These are phyloP conservation scores for Arge pagana DNA, from an alignment of 2,888 invertebrate genomes.

Conservation along the genomic window DNA sequence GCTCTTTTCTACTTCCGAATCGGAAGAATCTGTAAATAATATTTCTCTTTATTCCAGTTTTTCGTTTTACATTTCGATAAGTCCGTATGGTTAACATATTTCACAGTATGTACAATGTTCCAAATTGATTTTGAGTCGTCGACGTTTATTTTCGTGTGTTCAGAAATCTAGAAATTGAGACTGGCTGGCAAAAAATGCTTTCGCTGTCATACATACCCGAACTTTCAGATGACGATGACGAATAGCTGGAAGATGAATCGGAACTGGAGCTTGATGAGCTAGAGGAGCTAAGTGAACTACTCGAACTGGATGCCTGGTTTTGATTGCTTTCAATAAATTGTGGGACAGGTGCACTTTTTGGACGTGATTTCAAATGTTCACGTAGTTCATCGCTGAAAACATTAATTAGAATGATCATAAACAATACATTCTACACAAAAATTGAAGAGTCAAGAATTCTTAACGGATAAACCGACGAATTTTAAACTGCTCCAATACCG, in stretches of 20 bases:
- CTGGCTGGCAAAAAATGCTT: conserved; percentile 13
- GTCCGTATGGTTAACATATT: not conserved
- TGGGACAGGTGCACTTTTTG: conserved; percentile 59
- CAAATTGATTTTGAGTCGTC: not conserved
- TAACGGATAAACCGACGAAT: too few species aligned
- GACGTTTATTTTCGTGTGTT: not conserved
- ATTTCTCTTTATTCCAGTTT: conserved; percentile 15
- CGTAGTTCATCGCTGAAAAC: conserved; percentile 74
- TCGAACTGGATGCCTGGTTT: conserved; percentile 31
- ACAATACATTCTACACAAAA: too few species aligned
- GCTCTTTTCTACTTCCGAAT: conserved; percentile 31
- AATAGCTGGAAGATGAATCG: conserved; percentile 47
- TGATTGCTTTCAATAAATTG: conserved; percentile 32
- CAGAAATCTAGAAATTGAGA: conserved; percentile 19
- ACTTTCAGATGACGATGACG: conserved; percentile 39
- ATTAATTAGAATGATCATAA: conserved; percentile 3
- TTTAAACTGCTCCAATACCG: too few species aligned
- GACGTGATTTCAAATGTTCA: conserved; percentile 82
- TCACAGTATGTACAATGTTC: not conserved
- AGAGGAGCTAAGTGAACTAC: conserved; percentile 39
- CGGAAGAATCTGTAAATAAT: conserved; percentile 32
- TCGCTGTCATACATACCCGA: conserved; percentile 31
- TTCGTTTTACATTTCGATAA: conserved; percentile 17
- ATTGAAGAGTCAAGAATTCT: too few species aligned
- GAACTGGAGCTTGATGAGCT: conserved; percentile 51